phyloP scores from a whole-genome alignment of 2,797 vertebrate genomes.

The Rhynchonycteris naso region DNA sequence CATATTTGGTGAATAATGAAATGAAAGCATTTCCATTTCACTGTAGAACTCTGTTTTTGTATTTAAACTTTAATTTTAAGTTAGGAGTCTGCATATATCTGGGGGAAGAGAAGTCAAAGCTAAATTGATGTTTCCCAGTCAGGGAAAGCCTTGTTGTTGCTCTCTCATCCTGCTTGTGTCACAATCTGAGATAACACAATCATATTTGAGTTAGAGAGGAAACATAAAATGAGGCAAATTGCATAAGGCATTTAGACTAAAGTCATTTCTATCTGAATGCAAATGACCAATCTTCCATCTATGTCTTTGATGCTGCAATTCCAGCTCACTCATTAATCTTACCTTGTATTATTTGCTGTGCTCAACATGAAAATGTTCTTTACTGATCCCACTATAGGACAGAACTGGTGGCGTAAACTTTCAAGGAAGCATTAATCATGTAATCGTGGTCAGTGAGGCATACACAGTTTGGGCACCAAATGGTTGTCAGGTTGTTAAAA shows the following conservation, averaged over 20 bases:
- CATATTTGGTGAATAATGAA: slow-evolving; percentile 35
- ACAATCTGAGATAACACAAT: not conserved
- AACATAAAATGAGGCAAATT: not conserved
- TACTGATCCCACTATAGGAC: not conserved
- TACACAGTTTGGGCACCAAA: not conserved
- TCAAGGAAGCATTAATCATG: not conserved
- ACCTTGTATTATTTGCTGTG: not conserved
- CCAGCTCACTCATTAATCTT: not conserved
- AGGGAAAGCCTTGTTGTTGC: too few species aligned
- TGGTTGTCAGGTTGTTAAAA: not conserved
- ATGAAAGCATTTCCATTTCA: not conserved
- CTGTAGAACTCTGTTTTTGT: not conserved
- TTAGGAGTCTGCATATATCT: not conserved
- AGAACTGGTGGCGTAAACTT: not conserved
- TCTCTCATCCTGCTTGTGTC: not conserved
- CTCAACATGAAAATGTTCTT: not conserved
- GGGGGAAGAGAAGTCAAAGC: not conserved
- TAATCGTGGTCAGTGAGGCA: not conserved
- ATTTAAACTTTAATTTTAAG: slow-evolving; percentile 9
- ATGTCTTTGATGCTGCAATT: not conserved
- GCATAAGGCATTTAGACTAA: not conserved
- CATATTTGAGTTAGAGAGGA: not conserved
- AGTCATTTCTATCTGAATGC: not conserved
- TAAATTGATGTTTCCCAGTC: not conserved
- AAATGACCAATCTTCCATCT: not conserved